These are phyloP conservation scores for Melinaea menophilus DNA, from an alignment of 2,888 invertebrate species.

Conservation along the genomic window DNA sequence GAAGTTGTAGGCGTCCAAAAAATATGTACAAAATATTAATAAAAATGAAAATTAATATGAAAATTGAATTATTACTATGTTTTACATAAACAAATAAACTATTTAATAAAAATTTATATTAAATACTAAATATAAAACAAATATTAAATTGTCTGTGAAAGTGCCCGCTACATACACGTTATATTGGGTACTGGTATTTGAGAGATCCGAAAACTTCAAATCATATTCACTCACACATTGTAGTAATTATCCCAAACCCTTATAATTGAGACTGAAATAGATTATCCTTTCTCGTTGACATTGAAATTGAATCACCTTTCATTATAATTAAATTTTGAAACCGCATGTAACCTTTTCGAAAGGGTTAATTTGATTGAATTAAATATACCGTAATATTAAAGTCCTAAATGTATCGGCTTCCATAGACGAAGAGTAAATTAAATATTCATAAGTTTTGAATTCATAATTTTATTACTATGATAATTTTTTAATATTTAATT, in stretches of 20 bases:
- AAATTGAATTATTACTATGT: no score
- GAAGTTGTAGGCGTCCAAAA: no score
- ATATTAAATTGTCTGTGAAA: no score
- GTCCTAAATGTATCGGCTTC: neutral
- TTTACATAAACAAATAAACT: no score
- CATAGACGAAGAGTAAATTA: neutral
- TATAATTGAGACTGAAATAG: neutral
- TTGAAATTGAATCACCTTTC: neutral
- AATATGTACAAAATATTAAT: no score
- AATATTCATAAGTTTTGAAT: neutral
- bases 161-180: no score
- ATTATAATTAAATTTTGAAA: constrained; percentile 1
- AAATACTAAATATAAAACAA: no score
- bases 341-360: neutral
- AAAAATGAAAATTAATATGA: no score
- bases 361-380: constrained; percentile 4
- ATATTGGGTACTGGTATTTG: neutral
- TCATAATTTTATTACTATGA: no score
- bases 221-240: neutral
- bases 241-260: neutral
- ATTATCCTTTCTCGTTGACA: constrained; percentile 3
- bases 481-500: no score
- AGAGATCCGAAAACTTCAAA: neutral
- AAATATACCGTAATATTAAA: neutral
- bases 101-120: no score